A percentile compares a stretch with the other conserved stretches of the same genome.
Evolutionary conservation across 2,113 vertebrate genomes (phyloP).

Genomic region (Aplodontia rufa): DNA sequence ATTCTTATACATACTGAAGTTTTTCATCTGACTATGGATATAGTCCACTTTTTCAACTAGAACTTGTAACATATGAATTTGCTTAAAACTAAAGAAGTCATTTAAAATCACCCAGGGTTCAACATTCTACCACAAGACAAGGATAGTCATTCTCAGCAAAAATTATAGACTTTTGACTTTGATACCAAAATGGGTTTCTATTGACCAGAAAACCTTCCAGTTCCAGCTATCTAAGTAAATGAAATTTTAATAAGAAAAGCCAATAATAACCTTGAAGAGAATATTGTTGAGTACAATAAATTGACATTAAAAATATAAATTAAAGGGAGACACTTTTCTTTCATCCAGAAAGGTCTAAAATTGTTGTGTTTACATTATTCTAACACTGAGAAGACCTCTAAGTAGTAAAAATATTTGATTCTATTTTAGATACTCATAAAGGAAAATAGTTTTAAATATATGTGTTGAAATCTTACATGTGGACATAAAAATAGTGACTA

Average conservation of each 20-base stretch:
- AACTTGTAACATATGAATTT: not conserved
- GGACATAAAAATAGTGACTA: not conserved
- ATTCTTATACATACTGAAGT: not conserved
- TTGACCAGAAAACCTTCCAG: not conserved
- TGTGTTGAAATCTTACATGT: not conserved
- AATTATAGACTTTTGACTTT: not conserved
- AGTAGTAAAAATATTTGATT: conserved; percentile 20
- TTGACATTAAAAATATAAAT: not conserved
- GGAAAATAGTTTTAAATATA: not conserved
- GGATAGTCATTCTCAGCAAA: not conserved
- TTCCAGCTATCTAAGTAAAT: not conserved
- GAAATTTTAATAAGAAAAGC: conserved; percentile 6
- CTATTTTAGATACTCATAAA: not conserved
- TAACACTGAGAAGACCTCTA: not conserved
- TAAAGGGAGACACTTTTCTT: not conserved
- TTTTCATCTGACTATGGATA: not conserved
- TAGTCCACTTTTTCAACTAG: not conserved
- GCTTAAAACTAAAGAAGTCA: not conserved
- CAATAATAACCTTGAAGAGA: not conserved
- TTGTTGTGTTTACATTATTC: not conserved
- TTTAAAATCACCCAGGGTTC: not conserved
- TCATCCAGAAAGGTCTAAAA: not conserved
- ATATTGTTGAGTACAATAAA: not conserved
- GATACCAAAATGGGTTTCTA: not conserved
- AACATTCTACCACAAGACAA: not conserved